Percentiles rank a stretch among this genome's conserved stretches.
phyloP scores from a whole-genome alignment of 2,888 invertebrate species.

The Ariolimax columbianus region DNA sequence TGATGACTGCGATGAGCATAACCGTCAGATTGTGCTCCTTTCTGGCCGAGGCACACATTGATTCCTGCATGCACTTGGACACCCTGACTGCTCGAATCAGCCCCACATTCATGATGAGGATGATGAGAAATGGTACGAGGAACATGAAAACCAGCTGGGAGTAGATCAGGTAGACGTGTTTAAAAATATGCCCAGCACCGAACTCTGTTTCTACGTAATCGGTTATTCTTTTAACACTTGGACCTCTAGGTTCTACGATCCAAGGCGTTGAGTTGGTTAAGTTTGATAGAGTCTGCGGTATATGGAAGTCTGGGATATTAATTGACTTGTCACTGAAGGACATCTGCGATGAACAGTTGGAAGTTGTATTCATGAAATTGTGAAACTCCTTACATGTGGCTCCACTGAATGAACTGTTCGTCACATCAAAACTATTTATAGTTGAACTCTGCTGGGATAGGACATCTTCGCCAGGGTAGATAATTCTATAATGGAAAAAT shows the following conservation, averaged over 20 bases:
- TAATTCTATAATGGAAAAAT: slow-evolving; percentile 79
- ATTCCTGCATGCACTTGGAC: slow-evolving; percentile 64
- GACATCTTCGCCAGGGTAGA: slow-evolving; percentile 48
- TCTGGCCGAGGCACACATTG: slow-evolving; percentile 61
- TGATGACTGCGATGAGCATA: slow-evolving; percentile 96
- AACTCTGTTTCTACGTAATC: slow-evolving; percentile 62
- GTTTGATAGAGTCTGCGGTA: background rate
- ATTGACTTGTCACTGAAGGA: background rate
- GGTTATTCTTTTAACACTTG: slow-evolving; percentile 33
- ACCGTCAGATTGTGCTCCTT: slow-evolving; percentile 96
- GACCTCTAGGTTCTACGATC: background rate
- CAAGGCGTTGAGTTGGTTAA: background rate
- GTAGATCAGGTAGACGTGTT: slow-evolving; percentile 75
- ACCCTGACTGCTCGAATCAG: slow-evolving; percentile 73
- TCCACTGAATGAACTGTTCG: background rate
- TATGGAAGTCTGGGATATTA: background rate
- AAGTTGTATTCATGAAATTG: background rate
- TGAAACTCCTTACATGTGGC: background rate
- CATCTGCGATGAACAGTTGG: background rate
- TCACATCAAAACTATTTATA: background rate
- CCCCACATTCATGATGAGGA: slow-evolving; percentile 73
- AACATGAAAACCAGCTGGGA: slow-evolving; percentile 75
- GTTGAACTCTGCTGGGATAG: background rate
- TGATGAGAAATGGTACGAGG: slow-evolving; percentile 72
- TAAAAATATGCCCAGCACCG: slow-evolving; percentile 67